A percentile compares a stretch with the other conserved stretches of the same genome.
Evolutionary conservation across 2,888 invertebrate genomes (phyloP).

Genomic region (Linyphia triangularis): DNA sequence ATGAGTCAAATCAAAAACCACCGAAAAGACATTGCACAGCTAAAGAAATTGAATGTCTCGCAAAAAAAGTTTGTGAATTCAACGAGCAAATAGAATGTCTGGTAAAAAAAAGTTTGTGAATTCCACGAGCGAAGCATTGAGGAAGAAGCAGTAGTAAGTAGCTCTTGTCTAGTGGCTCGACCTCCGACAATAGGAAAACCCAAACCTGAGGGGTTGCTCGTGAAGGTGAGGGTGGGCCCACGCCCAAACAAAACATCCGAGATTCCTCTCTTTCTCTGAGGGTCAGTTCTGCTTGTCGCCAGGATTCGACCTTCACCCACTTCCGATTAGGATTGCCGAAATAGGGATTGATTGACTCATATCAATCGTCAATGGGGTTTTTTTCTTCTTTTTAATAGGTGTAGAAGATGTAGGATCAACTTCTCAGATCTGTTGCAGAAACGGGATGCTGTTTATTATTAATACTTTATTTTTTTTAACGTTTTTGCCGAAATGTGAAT

Average conservation of each 20-base stretch:
- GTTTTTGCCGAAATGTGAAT: no score
- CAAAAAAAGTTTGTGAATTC: background rate
- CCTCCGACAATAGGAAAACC: slow-evolving; percentile 41
- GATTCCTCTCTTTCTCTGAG: slow-evolving; percentile 44
- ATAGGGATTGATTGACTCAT: slow-evolving; percentile 36
- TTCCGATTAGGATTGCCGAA: slow-evolving; percentile 17
- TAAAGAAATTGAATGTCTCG: no score
- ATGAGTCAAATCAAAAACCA: no score
- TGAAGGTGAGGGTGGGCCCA: slow-evolving; percentile 54
- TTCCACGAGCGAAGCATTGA: background rate
- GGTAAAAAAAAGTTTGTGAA: no score
- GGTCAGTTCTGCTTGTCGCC: slow-evolving; percentile 62
- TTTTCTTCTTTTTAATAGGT: no score
- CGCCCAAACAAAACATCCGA: slow-evolving; percentile 51
- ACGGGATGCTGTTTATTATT: no score
- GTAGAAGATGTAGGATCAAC: no score
- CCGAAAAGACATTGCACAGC: background rate
- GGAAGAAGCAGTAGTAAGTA: slow-evolving; percentile 25
- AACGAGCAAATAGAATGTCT: background rate
- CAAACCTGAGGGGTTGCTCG: slow-evolving; percentile 5
- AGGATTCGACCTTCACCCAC: slow-evolving; percentile 62
- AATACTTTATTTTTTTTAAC: no score
- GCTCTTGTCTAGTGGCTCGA: slow-evolving; percentile 42
- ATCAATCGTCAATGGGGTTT: slow-evolving; percentile 3
- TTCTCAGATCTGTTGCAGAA: no score